Evolutionary conservation across 2,888 invertebrate genomes (phyloP).

Genomic region (Dicyrtoma fusca): DNA sequence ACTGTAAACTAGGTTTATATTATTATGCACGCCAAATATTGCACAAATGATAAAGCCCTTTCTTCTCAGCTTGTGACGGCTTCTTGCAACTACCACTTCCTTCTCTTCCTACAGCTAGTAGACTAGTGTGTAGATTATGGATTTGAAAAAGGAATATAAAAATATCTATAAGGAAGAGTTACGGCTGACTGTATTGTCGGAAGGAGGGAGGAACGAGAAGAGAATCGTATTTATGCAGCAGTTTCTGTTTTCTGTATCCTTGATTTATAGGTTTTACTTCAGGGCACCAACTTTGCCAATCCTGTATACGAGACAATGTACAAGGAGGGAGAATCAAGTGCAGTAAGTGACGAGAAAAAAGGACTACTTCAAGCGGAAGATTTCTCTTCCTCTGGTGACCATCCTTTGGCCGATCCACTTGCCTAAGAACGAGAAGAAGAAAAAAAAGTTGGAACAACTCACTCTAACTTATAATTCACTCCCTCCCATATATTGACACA

Average conservation of each 20-base stretch:
- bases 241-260: constrained; percentile 16
- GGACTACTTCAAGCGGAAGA: constrained; percentile 59
- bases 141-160: too few relatives aligned
- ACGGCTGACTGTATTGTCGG: too few relatives aligned
- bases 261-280: constrained; percentile 54
- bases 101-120: too few relatives aligned
- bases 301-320: constrained; percentile 86
- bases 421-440: constrained; percentile 41
- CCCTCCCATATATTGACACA: constrained; percentile 1
- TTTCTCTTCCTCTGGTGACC: constrained; percentile 56
- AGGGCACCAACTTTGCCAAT: constrained; percentile 79
- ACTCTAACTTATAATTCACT: neutral
- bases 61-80: too few relatives aligned
- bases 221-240: constrained; percentile 18
- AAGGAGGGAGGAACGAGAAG: too few relatives aligned
- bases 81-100: too few relatives aligned
- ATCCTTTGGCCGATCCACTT: constrained; percentile 56
- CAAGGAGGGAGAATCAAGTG: constrained; percentile 59
- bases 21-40: too few relatives aligned
- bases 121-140: too few relatives aligned
- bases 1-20: too few relatives aligned
- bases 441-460: constrained; percentile 6
- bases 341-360: constrained; percentile 60
- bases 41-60: too few relatives aligned
- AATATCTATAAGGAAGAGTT: too few relatives aligned